A percentile compares a stretch with the other conserved stretches of the same genome.
Evolutionary conservation across 2,888 invertebrate genomes (phyloP).

Genomic region (Drosophila pseudotakahashii): DNA sequence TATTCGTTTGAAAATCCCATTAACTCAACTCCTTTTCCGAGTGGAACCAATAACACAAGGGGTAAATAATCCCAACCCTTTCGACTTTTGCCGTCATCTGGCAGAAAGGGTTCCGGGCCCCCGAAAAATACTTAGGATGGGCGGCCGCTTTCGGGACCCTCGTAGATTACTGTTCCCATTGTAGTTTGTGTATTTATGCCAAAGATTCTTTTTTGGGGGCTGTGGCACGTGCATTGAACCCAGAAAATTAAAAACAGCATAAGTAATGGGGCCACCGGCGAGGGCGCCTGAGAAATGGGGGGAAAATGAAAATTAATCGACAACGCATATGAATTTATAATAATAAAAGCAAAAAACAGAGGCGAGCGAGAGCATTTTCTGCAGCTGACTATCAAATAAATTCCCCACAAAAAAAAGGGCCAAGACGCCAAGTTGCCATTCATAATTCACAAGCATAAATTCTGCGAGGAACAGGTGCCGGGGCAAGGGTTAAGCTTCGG

Average conservation of each 20-base stretch:
- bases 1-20: slow-evolving; percentile 21
- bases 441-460: slow-evolving; percentile 74
- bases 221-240: slow-evolving; percentile 67
- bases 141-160: slow-evolving; percentile 32
- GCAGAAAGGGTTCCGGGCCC: slow-evolving; percentile 2
- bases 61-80: slow-evolving; percentile 31
- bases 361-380: slow-evolving; percentile 56
- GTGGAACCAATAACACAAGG: slow-evolving; percentile 19
- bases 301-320: slow-evolving; percentile 72
- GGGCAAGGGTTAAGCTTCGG: slow-evolving; percentile 11
- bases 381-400: slow-evolving; percentile 76
- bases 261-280: slow-evolving; percentile 63
- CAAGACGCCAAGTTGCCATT: slow-evolving; percentile 70
- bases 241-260: slow-evolving; percentile 71
- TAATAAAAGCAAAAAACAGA: slow-evolving; percentile 62
- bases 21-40: slow-evolving; percentile 12
- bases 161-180: slow-evolving; percentile 28
- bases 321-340: slow-evolving; percentile 74
- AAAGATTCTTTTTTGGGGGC: slow-evolving; percentile 14
- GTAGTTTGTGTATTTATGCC: slow-evolving; percentile 15
- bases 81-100: slow-evolving; percentile 35
- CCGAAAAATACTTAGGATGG: slow-evolving; percentile 18
- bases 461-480: slow-evolving; percentile 21
- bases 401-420: slow-evolving; percentile 51
- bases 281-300: slow-evolving; percentile 33